These are phyloP conservation scores for Onychomys leucogaster DNA, from an alignment of 2,797 vertebrate species.

Conservation along the genomic window DNA sequence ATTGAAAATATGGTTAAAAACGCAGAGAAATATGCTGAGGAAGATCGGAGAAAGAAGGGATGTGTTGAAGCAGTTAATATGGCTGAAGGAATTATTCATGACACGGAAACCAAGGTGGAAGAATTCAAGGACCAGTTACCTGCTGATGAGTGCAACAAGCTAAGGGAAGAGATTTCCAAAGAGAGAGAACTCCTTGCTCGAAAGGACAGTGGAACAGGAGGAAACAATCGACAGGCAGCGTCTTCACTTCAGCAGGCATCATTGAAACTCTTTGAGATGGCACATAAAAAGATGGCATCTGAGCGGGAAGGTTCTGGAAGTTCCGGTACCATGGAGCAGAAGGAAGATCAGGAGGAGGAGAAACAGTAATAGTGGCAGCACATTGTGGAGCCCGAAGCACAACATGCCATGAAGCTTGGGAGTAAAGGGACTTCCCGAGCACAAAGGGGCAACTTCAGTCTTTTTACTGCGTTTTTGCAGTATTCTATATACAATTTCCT, in stretches of 20 bases:
- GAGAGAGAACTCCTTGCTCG: constrained; percentile 94
- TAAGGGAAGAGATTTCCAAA: constrained; percentile 96
- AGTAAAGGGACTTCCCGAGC: constrained; percentile 88
- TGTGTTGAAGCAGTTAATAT: constrained; percentile 97
- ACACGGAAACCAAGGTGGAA: constrained; percentile 98
- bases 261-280: constrained; percentile 98
- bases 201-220: constrained; percentile 97
- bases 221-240: constrained; percentile 97
- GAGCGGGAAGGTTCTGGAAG: constrained; percentile 94
- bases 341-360: constrained; percentile 95
- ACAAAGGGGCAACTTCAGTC: constrained; percentile 90
- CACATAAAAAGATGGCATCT: constrained; percentile 99
- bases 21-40: constrained; percentile 97
- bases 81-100: constrained; percentile 97
- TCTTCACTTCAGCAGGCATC: constrained; percentile 96
- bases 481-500: constrained; percentile 91
- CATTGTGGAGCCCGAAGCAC: constrained; percentile 82
- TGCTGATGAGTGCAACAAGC: constrained; percentile 97
- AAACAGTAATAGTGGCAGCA: constrained; percentile 86
- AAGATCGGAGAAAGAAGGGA: constrained; percentile 97
- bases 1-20: constrained; percentile 99
- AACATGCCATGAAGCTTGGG: constrained; percentile 88
- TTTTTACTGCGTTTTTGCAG: constrained; percentile 97
- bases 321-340: constrained; percentile 90
- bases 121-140: constrained; percentile 99